Conservation (phyloP, 2,797 vertebrate genomes). For the Siniperca obscura region DNA sequence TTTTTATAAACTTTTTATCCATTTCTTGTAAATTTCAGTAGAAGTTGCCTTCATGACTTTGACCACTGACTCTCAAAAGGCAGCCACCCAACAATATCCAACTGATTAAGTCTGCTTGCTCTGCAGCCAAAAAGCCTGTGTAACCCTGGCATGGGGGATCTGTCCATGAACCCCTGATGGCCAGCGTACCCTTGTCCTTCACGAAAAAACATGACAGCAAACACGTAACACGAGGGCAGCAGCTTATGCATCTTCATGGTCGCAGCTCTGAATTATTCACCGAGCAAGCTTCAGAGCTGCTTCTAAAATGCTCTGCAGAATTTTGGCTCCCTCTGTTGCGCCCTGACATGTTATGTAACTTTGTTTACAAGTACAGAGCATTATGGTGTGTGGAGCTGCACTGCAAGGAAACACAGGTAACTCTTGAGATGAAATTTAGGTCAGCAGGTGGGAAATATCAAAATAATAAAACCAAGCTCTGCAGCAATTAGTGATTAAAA, state of each 20-base stretch:
- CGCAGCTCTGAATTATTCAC: slow-evolving; percentile 71
- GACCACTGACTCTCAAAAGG: slow-evolving; percentile 45
- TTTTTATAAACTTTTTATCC: neutral
- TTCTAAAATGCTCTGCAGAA: slow-evolving; percentile 49
- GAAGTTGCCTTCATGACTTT: slow-evolving; percentile 36
- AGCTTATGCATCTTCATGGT: slow-evolving; percentile 48
- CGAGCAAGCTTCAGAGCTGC: slow-evolving; percentile 38
- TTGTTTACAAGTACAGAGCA: slow-evolving; percentile 59
- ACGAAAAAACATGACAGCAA: slow-evolving; percentile 54
- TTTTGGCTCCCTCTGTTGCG: slow-evolving; percentile 13
- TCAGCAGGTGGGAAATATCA: slow-evolving; percentile 34
- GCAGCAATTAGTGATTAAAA: slow-evolving; percentile 16
- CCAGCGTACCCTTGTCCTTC: slow-evolving; percentile 46
- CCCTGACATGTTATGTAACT: slow-evolving; percentile 65
- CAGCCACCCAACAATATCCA: slow-evolving; percentile 48
- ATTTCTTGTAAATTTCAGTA: slow-evolving; percentile 19
- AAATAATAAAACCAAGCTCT: neutral
- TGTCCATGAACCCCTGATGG: slow-evolving; percentile 25
- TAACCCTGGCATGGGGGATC: slow-evolving; percentile 37
- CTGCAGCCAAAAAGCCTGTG: slow-evolving; percentile 46
- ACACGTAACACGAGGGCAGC: slow-evolving; percentile 29
- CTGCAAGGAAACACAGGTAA: slow-evolving; percentile 18
- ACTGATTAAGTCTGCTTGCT: slow-evolving; percentile 49
- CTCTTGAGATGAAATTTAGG: slow-evolving; percentile 28
- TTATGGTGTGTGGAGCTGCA: slow-evolving; percentile 37